Conservation (phyloP, 2,797 vertebrate genomes). For the Darevskia nairensis region DNA sequence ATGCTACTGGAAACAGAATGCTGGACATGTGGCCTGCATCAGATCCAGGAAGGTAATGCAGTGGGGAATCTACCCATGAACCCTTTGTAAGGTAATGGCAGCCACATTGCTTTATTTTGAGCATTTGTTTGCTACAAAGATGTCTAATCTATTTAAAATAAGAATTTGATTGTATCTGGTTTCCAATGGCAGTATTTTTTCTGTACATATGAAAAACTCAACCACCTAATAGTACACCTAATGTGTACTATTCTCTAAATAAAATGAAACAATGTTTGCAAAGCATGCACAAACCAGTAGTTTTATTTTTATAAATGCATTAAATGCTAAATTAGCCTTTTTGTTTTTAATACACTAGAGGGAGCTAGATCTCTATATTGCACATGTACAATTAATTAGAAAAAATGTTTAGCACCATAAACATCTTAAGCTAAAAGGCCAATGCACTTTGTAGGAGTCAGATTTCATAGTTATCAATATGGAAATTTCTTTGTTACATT, state of each 20-base stretch:
- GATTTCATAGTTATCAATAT: conserved; percentile 14
- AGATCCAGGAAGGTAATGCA: neutral
- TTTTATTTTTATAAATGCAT: conserved; percentile 66
- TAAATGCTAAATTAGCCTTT: conserved; percentile 71
- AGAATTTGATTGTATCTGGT: neutral
- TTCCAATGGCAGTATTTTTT: neutral
- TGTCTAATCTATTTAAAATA: neutral
- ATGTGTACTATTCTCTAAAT: neutral
- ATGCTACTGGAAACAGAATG: neutral
- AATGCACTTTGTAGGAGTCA: neutral
- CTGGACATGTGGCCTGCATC: neutral
- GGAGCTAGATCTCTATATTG: conserved; percentile 81
- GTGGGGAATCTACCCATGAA: neutral
- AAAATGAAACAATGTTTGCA: neutral
- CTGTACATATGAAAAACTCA: neutral
- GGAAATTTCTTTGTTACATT: conserved; percentile 5
- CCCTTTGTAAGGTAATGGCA: neutral
- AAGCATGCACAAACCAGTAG: neutral
- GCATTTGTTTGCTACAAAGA: neutral
- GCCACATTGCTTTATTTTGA: neutral
- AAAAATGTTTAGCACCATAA: conserved; percentile 55
- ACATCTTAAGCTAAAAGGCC: conserved; percentile 40
- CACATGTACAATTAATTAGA: conserved; percentile 62
- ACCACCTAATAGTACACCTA: too few relatives aligned
- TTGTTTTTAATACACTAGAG: conserved; percentile 80